Evolutionary conservation across 2,797 vertebrate genomes (phyloP), one percentile per base, ranked within the genome.

Genomic region (Melanotaenia parkinsoni): DNA sequence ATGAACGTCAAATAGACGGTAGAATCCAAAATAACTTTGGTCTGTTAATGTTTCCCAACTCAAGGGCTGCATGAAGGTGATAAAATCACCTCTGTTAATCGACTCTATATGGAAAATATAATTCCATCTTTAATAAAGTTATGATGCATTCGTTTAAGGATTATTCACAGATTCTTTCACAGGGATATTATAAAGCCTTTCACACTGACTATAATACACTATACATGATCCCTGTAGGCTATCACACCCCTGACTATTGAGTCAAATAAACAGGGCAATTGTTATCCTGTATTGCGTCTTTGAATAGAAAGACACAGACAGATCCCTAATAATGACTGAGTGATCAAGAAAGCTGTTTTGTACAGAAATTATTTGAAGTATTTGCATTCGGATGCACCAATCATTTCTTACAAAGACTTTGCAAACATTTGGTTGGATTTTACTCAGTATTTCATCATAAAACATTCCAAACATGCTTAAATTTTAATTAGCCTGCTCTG

Each of bases 401-500:
- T 38, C 74, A 82, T 59, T 33, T 57, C 24, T 69, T 47, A 11
- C 47, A 20, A 22, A 63, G 26, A 67, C 65, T 83, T 76, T 79
- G 57, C 32, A 79, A 83, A 61, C 58, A 73, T 78, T 78, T 43
- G 30, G 47, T 43, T 18, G 7, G n/a, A n/a, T 63, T 63, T 87
- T 78, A 32, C 82, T 30, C 4, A 11, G 28, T 18, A 58, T 87
- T 82, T 83, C 83, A 82, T 83, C 75, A 85, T 67, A 3, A 79
- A 79, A 63, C 50, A 54, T 63, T 71, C 20, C 13, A 68, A 81
- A 76, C 70, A 81, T 4, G n/a, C 26, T 64, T 22, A 75, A 63
- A 72, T 76, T 35, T 76, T 77, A 50, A 65, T 86, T 74, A 69
- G 79, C 82, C 62, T 67, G 58, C 14, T 6, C 9, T 10, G 28